Evolutionary conservation across 2,113 vertebrate genomes (phyloP).

Genomic region (Morphnarchus princeps): DNA sequence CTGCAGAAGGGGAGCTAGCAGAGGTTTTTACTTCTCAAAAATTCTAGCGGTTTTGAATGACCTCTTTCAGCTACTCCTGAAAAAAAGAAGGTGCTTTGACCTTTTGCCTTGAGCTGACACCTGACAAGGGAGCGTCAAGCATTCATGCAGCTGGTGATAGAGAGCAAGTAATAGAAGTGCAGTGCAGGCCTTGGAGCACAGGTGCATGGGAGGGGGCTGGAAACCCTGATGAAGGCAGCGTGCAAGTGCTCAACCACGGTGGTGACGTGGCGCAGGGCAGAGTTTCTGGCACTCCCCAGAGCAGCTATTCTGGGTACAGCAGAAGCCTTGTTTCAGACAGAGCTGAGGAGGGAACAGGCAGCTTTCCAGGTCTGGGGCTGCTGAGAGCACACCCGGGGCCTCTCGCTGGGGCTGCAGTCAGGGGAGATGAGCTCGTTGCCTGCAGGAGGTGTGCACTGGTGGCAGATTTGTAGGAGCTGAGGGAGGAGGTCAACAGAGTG

Average conservation of each 20-base stretch:
- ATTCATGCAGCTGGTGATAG: neutral
- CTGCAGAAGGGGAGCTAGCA: neutral
- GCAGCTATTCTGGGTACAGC: neutral
- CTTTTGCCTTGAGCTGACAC: neutral
- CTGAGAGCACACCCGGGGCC: neutral
- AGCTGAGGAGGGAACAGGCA: neutral
- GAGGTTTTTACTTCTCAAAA: neutral
- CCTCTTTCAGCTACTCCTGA: neutral
- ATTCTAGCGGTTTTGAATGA: neutral
- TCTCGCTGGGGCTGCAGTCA: neutral
- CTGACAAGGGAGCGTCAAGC: neutral
- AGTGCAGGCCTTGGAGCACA: neutral
- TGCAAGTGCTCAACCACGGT: neutral
- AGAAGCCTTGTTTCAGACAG: neutral
- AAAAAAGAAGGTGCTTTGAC: neutral
- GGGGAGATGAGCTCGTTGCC: neutral
- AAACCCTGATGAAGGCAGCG: neutral
- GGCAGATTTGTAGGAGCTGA: neutral
- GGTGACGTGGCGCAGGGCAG: neutral
- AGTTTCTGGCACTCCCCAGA: neutral
- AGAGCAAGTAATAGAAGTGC: neutral
- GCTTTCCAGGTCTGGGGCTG: neutral
- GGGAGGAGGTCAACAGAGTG: neutral
- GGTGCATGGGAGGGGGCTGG: neutral
- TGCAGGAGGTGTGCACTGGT: neutral